These are phyloP conservation scores for Vesta saturnalis DNA, from an alignment of 2,888 invertebrate genomes.

Conservation along the genomic window DNA sequence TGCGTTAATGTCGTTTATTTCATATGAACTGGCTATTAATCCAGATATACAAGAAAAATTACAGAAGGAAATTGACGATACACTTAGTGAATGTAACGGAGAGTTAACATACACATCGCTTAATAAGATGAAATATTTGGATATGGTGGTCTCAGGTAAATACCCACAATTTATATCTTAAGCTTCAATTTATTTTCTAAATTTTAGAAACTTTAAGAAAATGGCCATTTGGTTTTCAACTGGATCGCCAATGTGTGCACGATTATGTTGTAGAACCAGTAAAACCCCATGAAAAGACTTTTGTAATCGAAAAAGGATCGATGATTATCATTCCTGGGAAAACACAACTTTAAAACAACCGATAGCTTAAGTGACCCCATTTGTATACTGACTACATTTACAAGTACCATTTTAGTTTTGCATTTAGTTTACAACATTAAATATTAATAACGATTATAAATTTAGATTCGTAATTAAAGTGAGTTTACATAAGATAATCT, in stretches of 20 bases:
- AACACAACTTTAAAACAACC: too few relatives aligned
- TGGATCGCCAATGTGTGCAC: constrained; percentile 65
- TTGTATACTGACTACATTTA: too few relatives aligned
- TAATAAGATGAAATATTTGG: constrained; percentile 64
- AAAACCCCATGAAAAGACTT: constrained; percentile 18
- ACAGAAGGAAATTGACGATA: constrained; percentile 65
- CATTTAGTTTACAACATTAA: too few relatives aligned
- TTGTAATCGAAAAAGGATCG: constrained; percentile 2
- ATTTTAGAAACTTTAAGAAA: constrained; percentile 44
- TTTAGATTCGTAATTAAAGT: too few relatives aligned
- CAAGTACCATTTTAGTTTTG: too few relatives aligned
- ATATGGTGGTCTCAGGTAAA: constrained; percentile 66
- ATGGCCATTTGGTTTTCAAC: constrained; percentile 65
- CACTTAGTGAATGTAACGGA: constrained; percentile 44
- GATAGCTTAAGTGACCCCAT: too few relatives aligned
- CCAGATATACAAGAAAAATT: constrained; percentile 68
- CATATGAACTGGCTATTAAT: constrained; percentile 69
- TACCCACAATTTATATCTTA: not conserved
- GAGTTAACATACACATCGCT: constrained; percentile 62
- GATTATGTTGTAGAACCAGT: constrained; percentile 57
- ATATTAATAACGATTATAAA: too few relatives aligned
- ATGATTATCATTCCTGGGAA: not conserved
- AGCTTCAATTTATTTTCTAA: too few relatives aligned
- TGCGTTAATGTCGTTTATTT: constrained; percentile 63
- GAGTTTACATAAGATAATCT: too few relatives aligned